Conservation (phyloP, 2,113 vertebrate species). For the Dunckerocampus dactyliophorus region DNA sequence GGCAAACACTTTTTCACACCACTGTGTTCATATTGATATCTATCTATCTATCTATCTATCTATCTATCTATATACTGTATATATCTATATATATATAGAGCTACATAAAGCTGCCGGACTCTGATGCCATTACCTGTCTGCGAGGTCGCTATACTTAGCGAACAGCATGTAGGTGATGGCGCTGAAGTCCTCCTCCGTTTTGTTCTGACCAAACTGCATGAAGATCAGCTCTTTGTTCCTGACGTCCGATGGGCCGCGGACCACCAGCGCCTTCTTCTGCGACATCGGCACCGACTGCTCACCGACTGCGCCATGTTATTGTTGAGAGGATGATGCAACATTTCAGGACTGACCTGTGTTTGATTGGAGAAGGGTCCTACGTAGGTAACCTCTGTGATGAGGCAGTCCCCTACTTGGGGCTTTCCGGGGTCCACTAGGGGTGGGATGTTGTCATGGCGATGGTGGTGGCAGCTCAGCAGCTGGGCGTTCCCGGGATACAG, state of each 20-base stretch:
- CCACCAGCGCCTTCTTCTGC: slow-evolving; percentile 84
- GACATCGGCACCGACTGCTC: not conserved
- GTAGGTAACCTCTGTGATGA: slow-evolving; percentile 79
- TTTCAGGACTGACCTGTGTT: slow-evolving; percentile 74
- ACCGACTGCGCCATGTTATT: not conserved
- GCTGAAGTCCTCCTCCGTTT: slow-evolving; percentile 92
- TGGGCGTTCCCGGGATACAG: slow-evolving; percentile 85
- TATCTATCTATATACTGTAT: no score
- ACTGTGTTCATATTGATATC: no score
- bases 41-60: no score
- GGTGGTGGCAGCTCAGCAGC: slow-evolving; percentile 87
- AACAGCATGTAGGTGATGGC: slow-evolving; percentile 96
- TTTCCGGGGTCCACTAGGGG: slow-evolving; percentile 78
- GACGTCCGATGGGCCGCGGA: slow-evolving; percentile 87
- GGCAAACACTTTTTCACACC: no score
- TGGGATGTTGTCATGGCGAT: slow-evolving; percentile 84
- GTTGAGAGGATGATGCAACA: not conserved
- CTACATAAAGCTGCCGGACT: no score
- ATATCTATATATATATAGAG: no score
- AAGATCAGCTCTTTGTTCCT: slow-evolving; percentile 88
- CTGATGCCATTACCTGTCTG: slow-evolving; percentile 33
- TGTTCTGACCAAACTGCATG: slow-evolving; percentile 90
- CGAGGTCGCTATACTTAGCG: slow-evolving; percentile 79
- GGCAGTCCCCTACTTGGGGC: slow-evolving; percentile 76
- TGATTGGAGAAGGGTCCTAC: slow-evolving; percentile 81